Base-by-base conservation (phyloP, 2,797 vertebrate species). In the Alcedo atthis region DNA sequence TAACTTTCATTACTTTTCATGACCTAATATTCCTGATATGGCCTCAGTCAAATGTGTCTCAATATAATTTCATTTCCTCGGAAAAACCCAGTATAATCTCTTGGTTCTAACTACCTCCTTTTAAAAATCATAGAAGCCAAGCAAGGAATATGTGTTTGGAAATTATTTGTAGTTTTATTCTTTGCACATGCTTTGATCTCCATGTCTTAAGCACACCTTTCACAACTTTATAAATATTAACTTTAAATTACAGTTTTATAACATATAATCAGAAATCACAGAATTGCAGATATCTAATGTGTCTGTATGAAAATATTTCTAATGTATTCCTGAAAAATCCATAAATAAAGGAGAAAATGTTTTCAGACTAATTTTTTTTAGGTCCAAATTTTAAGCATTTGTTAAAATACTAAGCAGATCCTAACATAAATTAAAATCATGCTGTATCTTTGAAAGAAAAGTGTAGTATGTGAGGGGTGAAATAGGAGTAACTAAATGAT, bases 401-500 rank as follows among this genome's bases (percentile, higher is more conserved):
- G 64, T 70, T 88, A 16, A 93, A 53, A 64, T 78, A 43, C 54
- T 57, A 70, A 54, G 24, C 45, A 51, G 61, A 92, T 25, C 21
- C 6, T 37, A 61, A 19, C 37, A 68, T 15, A 89, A 96, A 88
- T 77, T 26, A 35, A 82, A 89, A 61, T 20, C 51, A 28, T 73
- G 21, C 6, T 15, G n/a, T 81, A 67, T 51, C 32, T 89, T 90
- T 71, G 58, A 43, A 87, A 45, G 71, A 90, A 82, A 89, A 91
- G 43, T n/a, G 5, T 8, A 83, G 45, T 90, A 93, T 89, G 95
- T 77, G 91, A 85, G 89, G 87, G 81, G 43, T 96, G 86, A 97
- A 97, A 94, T 89, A 88, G 28, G 46, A 94, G 25, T 90, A 91
- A 92, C 43, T 92, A 92, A 94, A 92, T 92, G 75, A 80, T 67